Percentiles rank a stretch among this genome's conserved stretches.
phyloP scores from a whole-genome alignment of 2,888 invertebrate species.

The Drosophila tanythrix region DNA sequence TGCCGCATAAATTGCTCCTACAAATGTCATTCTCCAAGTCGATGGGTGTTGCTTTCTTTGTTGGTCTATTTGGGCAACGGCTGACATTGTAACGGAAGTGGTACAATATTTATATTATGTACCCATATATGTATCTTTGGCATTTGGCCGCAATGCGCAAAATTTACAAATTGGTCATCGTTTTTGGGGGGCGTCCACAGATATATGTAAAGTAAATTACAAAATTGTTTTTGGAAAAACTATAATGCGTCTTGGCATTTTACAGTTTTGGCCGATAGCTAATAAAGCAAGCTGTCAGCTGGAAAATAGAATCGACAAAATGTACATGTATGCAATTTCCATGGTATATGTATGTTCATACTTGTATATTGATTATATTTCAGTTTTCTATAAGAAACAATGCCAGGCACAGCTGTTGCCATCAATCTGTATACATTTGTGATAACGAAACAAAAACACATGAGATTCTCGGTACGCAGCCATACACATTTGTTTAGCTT shows the following conservation, averaged over 20 bases:
- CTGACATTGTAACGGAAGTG: slow-evolving; percentile 64
- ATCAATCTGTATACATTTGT: slow-evolving; percentile 23
- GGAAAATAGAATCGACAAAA: background rate
- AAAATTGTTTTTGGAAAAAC: slow-evolving; percentile 22
- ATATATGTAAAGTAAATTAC: slow-evolving; percentile 20
- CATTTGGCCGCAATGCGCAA: slow-evolving; percentile 67
- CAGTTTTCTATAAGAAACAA: background rate
- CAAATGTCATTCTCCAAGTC: slow-evolving; percentile 58
- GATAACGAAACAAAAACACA: slow-evolving; percentile 2
- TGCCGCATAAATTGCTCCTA: slow-evolving; percentile 69
- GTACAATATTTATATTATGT: slow-evolving; percentile 29
- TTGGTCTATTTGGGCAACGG: slow-evolving; percentile 36
- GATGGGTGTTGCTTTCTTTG: slow-evolving; percentile 54
- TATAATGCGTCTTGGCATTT: slow-evolving; percentile 18
- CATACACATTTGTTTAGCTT: background rate
- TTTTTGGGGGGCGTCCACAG: slow-evolving; percentile 41
- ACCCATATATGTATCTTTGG: slow-evolving; percentile 28
- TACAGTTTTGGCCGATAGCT: background rate
- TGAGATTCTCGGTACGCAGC: background rate
- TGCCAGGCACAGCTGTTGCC: slow-evolving; percentile 32
- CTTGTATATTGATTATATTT: background rate
- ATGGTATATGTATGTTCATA: background rate
- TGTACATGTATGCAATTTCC: slow-evolving; percentile 1
- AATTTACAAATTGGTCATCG: slow-evolving; percentile 45
- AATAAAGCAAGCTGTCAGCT: slow-evolving; percentile 21